phyloP scores from a whole-genome alignment of 1,140 invertebrate genomes.

The Drusus annulatus region DNA sequence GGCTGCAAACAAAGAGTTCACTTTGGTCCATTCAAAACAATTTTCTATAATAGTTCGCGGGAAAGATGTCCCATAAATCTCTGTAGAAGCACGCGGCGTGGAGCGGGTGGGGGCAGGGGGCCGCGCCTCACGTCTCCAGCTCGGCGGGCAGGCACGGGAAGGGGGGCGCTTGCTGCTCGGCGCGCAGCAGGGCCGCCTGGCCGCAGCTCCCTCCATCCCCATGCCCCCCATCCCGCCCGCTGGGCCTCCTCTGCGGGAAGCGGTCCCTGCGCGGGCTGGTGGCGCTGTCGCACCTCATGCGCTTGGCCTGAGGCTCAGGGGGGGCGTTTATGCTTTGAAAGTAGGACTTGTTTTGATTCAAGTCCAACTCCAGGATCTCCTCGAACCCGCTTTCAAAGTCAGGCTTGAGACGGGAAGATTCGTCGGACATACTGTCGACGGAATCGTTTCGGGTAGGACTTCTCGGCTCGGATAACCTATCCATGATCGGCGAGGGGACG shows the following conservation, averaged over 20 bases:
- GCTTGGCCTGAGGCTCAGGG: conserved; percentile 42
- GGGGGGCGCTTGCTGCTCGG: conserved; percentile 79
- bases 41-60: conserved; percentile 37
- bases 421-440: conserved; percentile 60
- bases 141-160: conserved; percentile 81
- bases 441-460: conserved; percentile 53
- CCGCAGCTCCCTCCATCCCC: conserved; percentile 73
- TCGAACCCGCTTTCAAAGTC: conserved; percentile 64
- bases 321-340: conserved; percentile 49
- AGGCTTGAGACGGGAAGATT: conserved; percentile 51
- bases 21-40: conserved; percentile 40
- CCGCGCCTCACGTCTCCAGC: conserved; percentile 74
- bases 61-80: conserved; percentile 33
- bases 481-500: conserved; percentile 62
- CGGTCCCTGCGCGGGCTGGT: conserved; percentile 56
- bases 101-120: background rate
- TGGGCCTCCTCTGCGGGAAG: conserved; percentile 39
- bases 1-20: conserved; percentile 4
- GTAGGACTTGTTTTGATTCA: conserved; percentile 53
- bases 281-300: conserved; percentile 56
- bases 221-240: conserved; percentile 59
- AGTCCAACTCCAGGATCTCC: conserved; percentile 55
- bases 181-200: conserved; percentile 79
- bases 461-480: conserved; percentile 58
- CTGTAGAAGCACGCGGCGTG: conserved; percentile 21